Base-by-base conservation (phyloP, 2,113 vertebrate genomes). In the Lepus americanus region DNA sequence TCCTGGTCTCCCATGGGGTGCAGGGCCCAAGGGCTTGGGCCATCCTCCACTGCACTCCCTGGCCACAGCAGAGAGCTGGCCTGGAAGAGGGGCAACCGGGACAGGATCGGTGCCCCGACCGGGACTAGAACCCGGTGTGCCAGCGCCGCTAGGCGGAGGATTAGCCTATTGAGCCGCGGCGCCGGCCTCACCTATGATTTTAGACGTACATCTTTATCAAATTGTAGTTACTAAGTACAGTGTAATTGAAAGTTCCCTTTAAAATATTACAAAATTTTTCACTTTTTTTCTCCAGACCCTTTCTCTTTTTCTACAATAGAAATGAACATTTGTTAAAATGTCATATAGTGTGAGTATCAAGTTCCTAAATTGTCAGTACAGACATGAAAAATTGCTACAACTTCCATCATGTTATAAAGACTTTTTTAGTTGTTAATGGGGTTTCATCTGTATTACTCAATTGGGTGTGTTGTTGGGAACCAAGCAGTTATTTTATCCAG, bases 181-280 rank as follows among this genome's bases (percentile, higher is more conserved):
- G n/a, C n/a, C n/a, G n/a, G n/a, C n/a, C n/a, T 36, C 49, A 2
- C 31, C 31, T 92, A 20, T 82, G 33, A 59, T 51, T 76, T 49
- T 8, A 61, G 53, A 67, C 55, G 51, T 9, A 69, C 10, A 70
- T 31, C 22, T 90, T 84, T n/a, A 72, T 70, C 19, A 55, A 25
- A 55, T 51, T 86, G 64, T 29, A 39, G 63, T 73, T 90, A 59
- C 33, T 72, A 3, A 74, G n/a, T 31, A 27, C 11, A 69, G 0
- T 49, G 2, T 53, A 87, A 79, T 51, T 79, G 44, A 44, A 89
- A 8, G 20, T 89, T 81, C 59, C 23, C 10, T 94, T 72, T 64
- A 78, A 84, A 61, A 80, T 64, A 59, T 36, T 92, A 94, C 87
- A 81, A 88, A 63, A 49, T 19, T 51, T 51, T 51, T 14, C 63